These are phyloP conservation scores for Patiria miniata DNA, from an alignment of 35 echinoderm and acorn worm species.

Conservation along the genomic window DNA sequence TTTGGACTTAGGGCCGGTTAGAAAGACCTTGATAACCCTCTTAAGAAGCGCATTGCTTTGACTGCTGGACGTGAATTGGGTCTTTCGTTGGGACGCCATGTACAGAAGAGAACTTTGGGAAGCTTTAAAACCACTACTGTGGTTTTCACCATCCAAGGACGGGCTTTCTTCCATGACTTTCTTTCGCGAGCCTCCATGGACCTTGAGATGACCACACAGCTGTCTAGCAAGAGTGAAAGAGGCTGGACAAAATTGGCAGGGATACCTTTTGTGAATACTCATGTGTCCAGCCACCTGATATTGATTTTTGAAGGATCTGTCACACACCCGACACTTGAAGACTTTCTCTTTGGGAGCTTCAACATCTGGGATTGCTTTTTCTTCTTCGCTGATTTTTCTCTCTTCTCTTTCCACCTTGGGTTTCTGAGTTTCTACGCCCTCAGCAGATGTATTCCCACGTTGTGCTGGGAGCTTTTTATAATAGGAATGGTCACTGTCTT, in stretches of 20 bases:
- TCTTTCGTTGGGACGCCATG: not conserved
- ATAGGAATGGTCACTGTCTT: constrained; percentile 6
- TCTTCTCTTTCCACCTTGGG: not conserved
- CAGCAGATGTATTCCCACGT: not conserved
- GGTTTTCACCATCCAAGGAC: not conserved
- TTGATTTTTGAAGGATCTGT: not conserved
- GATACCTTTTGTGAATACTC: constrained; percentile 23
- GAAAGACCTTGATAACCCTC: constrained; percentile 13
- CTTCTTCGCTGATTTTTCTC: not conserved
- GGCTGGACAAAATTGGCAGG: not conserved
- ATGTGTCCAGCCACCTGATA: constrained; percentile 17
- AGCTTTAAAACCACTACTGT: not conserved
- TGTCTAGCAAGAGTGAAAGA: not conserved
- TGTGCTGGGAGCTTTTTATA: not conserved
- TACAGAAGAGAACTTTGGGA: not conserved
- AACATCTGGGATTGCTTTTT: not conserved
- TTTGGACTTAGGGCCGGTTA: not conserved
- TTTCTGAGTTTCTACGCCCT: not conserved
- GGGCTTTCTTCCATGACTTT: not conserved
- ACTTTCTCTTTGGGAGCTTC: not conserved
- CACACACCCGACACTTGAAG: constrained; percentile 13
- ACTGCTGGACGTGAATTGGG: not conserved
- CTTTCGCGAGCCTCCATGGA: not conserved
- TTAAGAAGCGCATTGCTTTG: not conserved
- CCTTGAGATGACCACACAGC: not conserved